A percentile compares a stretch with the other conserved stretches of the same genome.
Conservation (phyloP, 2,113 vertebrate genomes). For the Pycnonotus jocosus region DNA sequence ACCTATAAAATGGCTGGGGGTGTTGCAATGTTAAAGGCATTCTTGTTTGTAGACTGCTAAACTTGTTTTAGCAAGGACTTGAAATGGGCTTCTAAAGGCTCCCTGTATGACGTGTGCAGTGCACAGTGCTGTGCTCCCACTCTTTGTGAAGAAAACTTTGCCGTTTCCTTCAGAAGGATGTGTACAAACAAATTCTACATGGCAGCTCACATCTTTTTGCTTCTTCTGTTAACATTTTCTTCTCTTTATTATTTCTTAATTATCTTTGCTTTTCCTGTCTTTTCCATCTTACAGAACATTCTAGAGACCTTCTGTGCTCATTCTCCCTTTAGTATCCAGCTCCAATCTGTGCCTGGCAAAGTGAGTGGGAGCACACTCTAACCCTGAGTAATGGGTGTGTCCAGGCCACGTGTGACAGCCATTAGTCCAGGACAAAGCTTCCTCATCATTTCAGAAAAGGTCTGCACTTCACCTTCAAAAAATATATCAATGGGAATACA, state of each 20-base stretch:
- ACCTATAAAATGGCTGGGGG: conserved; percentile 40
- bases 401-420: not conserved
- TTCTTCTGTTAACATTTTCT: not conserved
- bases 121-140: not conserved
- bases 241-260: not conserved
- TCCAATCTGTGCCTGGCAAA: not conserved
- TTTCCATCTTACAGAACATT: not conserved
- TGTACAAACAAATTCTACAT: not conserved
- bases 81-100: not conserved
- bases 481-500: not conserved
- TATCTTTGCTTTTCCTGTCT: not conserved
- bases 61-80: conserved; percentile 41
- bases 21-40: conserved; percentile 55
- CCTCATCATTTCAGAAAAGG: not conserved
- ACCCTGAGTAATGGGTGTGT: not conserved
- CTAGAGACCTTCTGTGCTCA: not conserved
- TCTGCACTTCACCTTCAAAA: not conserved
- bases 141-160: not conserved
- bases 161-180: not conserved
- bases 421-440: not conserved
- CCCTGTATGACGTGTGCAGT: not conserved
- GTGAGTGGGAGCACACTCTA: not conserved
- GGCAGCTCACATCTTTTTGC: not conserved
- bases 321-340: not conserved
- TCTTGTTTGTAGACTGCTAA: conserved; percentile 48